Conservation (phyloP, 2,113 vertebrate genomes). For the Symphodus melops region DNA sequence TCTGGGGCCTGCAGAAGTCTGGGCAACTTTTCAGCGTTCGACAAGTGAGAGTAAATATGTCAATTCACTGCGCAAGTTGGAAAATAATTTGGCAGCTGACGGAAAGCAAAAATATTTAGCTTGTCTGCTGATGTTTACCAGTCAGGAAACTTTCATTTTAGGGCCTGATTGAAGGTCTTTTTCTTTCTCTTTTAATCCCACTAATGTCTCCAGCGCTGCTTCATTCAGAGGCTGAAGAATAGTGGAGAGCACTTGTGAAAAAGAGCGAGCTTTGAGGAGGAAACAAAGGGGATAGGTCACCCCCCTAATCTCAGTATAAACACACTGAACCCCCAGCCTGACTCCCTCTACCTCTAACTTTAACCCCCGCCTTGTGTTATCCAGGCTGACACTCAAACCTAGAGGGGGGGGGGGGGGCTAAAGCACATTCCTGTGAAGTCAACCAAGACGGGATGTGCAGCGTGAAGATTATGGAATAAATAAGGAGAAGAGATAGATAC, state of each 20-base stretch:
- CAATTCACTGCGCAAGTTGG: conserved; percentile 12
- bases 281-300: conserved; percentile 27
- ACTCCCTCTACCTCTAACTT: conserved; percentile 30
- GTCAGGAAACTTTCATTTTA: background rate
- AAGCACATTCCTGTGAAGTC: conserved; percentile 25
- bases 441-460: background rate
- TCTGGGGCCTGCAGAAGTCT: background rate
- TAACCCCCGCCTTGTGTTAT: background rate
- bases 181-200: background rate
- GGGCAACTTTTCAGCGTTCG: conserved; percentile 10
- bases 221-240: conserved; percentile 5
- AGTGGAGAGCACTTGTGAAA: background rate
- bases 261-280: background rate
- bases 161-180: background rate
- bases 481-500: background rate
- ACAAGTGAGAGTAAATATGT: background rate
- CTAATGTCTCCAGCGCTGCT: background rate
- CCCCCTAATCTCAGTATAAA: conserved; percentile 43
- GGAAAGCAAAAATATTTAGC: background rate
- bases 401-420: background rate
- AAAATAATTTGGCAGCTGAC: conserved; percentile 10
- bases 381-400: background rate
- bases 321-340: conserved; percentile 16
- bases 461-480: background rate
- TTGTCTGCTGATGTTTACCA: background rate